Evolutionary conservation across 2,888 invertebrate species (phyloP).

Genomic region (Meta bourneti): DNA sequence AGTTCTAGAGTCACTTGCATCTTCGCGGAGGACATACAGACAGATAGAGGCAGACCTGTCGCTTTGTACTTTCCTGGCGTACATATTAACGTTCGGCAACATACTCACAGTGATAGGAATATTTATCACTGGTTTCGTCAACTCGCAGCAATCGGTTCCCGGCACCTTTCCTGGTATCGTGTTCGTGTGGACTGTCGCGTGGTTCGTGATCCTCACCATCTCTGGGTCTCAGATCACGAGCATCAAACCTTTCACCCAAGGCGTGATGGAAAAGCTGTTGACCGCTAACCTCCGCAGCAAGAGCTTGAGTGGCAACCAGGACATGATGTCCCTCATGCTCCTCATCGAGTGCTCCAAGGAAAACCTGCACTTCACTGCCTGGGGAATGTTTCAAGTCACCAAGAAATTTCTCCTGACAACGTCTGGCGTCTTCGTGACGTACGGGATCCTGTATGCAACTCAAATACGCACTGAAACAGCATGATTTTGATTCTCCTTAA

Average conservation of each 20-base stretch:
- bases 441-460: slow-evolving; percentile 33
- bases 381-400: slow-evolving; percentile 44
- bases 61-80: slow-evolving; percentile 13
- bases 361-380: slow-evolving; percentile 28
- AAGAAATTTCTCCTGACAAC: background rate
- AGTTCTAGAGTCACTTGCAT: background rate
- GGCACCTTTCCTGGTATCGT: background rate
- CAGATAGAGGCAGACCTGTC: slow-evolving; percentile 32
- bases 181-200: slow-evolving; percentile 30
- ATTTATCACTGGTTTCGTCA: background rate
- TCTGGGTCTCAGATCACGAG: slow-evolving; percentile 16
- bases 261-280: slow-evolving; percentile 9
- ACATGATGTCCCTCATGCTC: slow-evolving; percentile 14
- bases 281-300: background rate
- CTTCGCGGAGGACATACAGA: background rate
- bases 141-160: background rate
- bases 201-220: slow-evolving; percentile 32
- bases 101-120: slow-evolving; percentile 20
- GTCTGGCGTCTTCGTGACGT: slow-evolving; percentile 22
- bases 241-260: background rate
- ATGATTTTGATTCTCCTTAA: too few relatives aligned
- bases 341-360: background rate
- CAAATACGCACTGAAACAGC: background rate
- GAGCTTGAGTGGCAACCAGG: background rate
- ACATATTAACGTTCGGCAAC: slow-evolving; percentile 29